A percentile compares a stretch with the other conserved stretches of the same genome.
These are phyloP conservation scores for Morpho helenor DNA, from an alignment of 2,888 invertebrate species.

Conservation along the genomic window DNA sequence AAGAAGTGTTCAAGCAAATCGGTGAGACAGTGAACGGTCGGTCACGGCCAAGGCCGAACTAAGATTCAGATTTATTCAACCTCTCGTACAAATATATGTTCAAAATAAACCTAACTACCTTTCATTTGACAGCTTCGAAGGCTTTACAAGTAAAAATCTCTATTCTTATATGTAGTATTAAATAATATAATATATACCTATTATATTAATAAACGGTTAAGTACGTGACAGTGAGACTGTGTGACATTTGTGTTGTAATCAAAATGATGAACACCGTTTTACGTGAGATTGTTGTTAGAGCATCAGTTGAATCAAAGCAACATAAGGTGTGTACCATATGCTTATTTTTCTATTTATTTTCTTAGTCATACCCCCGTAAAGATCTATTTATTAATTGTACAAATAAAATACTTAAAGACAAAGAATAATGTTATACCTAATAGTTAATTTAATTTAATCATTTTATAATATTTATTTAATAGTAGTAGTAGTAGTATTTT, in stretches of 20 bases:
- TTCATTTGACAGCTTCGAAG: constrained; percentile 32
- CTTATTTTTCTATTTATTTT: constrained; percentile 4
- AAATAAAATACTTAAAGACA: too few species aligned
- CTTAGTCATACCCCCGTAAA: too few species aligned
- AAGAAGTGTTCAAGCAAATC: constrained; percentile 55
- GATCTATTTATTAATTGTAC: too few species aligned
- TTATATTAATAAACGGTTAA: not conserved
- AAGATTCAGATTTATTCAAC: constrained; percentile 38
- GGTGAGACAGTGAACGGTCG: constrained; percentile 65
- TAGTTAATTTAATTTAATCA: too few species aligned
- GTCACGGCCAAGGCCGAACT: constrained; percentile 73
- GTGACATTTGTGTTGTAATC: constrained; percentile 40
- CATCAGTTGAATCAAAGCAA: constrained; percentile 56
- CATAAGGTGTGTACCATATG: constrained; percentile 48
- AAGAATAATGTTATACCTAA: too few species aligned
- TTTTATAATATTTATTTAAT: too few species aligned
- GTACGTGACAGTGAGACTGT: constrained; percentile 10
- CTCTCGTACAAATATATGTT: constrained; percentile 37
- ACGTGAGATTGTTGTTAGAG: constrained; percentile 63
- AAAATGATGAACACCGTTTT: constrained; percentile 63
- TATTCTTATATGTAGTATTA: too few species aligned
- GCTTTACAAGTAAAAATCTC: too few species aligned
- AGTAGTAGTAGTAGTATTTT: too few species aligned
- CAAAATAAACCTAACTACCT: constrained; percentile 35
- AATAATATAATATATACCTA: too few species aligned